Percentiles rank a stretch among this genome's conserved stretches.
Conservation (phyloP, 2,888 invertebrate genomes). For the Ennomos quercinarius region DNA sequence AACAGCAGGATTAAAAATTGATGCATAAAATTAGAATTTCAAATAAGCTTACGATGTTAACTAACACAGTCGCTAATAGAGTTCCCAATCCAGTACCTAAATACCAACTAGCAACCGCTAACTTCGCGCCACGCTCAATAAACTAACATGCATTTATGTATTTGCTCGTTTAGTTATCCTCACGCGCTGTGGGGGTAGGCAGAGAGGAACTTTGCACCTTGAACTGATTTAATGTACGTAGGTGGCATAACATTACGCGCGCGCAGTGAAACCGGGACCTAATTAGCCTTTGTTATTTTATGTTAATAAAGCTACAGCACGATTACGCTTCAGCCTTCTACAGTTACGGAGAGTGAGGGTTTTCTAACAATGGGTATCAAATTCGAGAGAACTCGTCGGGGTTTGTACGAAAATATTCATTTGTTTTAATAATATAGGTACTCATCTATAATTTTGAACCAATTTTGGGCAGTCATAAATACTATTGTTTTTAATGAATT, state of each 20-base stretch:
- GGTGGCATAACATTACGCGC: constrained; percentile 64
- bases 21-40: constrained; percentile 20
- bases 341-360: constrained; percentile 15
- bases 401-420: constrained; percentile 20
- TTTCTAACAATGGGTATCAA: constrained; percentile 25
- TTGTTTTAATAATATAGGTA: constrained; percentile 20
- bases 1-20: constrained; percentile 7
- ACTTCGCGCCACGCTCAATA: constrained; percentile 45
- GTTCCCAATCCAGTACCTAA: constrained; percentile 34
- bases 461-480: too few species aligned
- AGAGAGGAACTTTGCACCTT: constrained; percentile 42
- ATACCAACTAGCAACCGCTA: constrained; percentile 37
- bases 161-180: constrained; percentile 49
- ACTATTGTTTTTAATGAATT: too few species aligned
- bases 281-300: constrained; percentile 84
- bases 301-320: constrained; percentile 77
- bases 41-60: constrained; percentile 16
- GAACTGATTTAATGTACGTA: constrained; percentile 44
- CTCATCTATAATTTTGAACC: constrained; percentile 3
- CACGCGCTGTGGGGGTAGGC: constrained; percentile 41
- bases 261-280: constrained; percentile 55
- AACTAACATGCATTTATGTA: constrained; percentile 57
- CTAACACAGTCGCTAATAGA: constrained; percentile 29
- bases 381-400: constrained; percentile 16
- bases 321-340: constrained; percentile 47